Evolutionary conservation across 2,888 invertebrate genomes (phyloP).

Genomic region (Synanthedon myopaeformis): DNA sequence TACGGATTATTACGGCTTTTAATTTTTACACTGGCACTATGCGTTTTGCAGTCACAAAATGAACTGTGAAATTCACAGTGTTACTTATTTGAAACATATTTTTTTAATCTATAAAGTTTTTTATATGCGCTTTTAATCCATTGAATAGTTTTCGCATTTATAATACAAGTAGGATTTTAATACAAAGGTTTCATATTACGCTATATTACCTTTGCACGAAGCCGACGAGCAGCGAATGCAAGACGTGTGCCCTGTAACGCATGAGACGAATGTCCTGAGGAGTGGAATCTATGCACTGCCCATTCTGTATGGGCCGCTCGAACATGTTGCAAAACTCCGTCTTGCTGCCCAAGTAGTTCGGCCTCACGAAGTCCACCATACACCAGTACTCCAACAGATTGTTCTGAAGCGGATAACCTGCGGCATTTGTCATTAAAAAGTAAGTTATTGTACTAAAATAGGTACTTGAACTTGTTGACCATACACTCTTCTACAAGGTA

Average conservation of each 20-base stretch:
- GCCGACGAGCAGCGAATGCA: conserved; percentile 93
- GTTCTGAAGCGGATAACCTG: conserved; percentile 95
- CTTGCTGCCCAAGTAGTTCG: conserved; percentile 96
- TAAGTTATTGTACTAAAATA: background rate
- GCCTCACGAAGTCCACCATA: conserved; percentile 98
- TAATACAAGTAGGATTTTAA: no score
- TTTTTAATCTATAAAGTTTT: no score
- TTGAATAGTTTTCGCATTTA: no score
- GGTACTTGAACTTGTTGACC: background rate
- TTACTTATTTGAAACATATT: no score
- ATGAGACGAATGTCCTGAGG: conserved; percentile 93
- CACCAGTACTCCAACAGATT: conserved; percentile 98
- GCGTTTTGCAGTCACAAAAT: no score
- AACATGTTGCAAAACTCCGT: conserved; percentile 99
- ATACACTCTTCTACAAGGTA: background rate
- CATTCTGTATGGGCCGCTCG: conserved; percentile 97
- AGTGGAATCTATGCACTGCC: conserved; percentile 97
- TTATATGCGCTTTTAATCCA: no score
- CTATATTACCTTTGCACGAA: conserved; percentile 86
- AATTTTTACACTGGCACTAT: no score
- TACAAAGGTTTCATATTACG: no score
- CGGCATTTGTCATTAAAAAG: no score
- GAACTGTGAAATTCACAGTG: no score
- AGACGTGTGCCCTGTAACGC: conserved; percentile 94
- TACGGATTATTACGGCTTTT: no score